These are phyloP conservation scores for Sanderia malayensis DNA, from an alignment of 30 jellyfish, hydroid and myxozoan genomes.

Conservation along the genomic window DNA sequence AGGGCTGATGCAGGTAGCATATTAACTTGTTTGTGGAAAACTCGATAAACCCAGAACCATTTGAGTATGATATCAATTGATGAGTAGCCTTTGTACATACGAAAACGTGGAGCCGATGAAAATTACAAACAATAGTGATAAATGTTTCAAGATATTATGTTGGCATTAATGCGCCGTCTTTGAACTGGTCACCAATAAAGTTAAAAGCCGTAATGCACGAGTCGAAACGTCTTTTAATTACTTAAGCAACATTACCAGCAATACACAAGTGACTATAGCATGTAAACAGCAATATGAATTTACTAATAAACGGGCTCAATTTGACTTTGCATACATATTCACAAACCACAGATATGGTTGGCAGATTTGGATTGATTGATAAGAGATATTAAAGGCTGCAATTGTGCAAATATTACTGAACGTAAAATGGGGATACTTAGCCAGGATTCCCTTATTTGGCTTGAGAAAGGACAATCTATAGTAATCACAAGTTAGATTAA, in stretches of 20 bases:
- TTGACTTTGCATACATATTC: too few relatives aligned
- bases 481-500: too few relatives aligned
- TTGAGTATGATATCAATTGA: neutral
- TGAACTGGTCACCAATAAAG: neutral
- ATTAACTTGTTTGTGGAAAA: neutral
- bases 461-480: too few relatives aligned
- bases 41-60: neutral
- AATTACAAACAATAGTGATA: neutral
- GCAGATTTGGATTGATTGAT: too few relatives aligned
- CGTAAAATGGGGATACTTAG: too few relatives aligned
- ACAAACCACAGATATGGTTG: too few relatives aligned
- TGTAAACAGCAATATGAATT: neutral
- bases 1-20: neutral
- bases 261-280: neutral
- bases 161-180: neutral
- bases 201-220: neutral
- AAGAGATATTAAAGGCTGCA: too few relatives aligned
- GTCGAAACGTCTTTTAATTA: neutral
- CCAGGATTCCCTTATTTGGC: too few relatives aligned
- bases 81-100: neutral
- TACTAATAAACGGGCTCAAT: too few relatives aligned
- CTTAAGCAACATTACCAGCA: neutral
- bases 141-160: neutral
- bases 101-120: neutral
- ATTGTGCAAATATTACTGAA: too few relatives aligned